Evolutionary conservation across 2,888 invertebrate species (phyloP).

Genomic region (Halocaridina rubra): DNA sequence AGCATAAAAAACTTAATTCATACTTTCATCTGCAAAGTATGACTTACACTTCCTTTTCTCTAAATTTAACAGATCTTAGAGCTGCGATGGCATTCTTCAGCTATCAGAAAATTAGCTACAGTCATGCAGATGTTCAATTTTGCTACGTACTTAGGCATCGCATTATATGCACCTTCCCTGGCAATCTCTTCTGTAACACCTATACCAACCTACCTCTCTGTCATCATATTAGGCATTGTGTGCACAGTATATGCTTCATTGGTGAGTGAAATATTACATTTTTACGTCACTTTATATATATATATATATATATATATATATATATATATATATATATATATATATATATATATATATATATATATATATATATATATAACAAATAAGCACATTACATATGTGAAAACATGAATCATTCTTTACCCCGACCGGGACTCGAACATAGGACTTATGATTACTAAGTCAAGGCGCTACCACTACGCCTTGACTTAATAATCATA

Average conservation of each 20-base stretch:
- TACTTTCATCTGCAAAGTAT: slow-evolving; percentile 1
- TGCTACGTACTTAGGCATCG: slow-evolving; percentile 74
- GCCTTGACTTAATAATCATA: too few species aligned
- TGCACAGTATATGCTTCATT: slow-evolving; percentile 83
- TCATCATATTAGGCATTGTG: slow-evolving; percentile 70
- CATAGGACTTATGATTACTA: too few species aligned
- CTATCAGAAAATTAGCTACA: not conserved
- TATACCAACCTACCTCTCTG: slow-evolving; percentile 87
- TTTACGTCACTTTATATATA: too few species aligned
- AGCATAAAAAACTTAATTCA: not conserved
- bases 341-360: not conserved
- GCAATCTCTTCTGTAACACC: slow-evolving; percentile 86
- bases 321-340: not conserved
- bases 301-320: not conserved
- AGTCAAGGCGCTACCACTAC: too few species aligned
- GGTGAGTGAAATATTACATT: too few species aligned
- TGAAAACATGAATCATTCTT: too few species aligned
- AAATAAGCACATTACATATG: too few species aligned
- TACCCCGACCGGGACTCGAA: too few species aligned
- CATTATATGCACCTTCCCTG: slow-evolving; percentile 88
- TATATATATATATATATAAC: too few species aligned
- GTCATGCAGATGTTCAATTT: slow-evolving; percentile 67
- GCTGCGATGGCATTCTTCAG: not conserved
- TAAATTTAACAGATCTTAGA: too few species aligned
- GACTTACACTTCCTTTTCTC: too few species aligned